These are phyloP conservation scores for Sinocyclocheilus rhinocerous DNA, from an alignment of 2,113 vertebrate genomes.

Conservation along the genomic window DNA sequence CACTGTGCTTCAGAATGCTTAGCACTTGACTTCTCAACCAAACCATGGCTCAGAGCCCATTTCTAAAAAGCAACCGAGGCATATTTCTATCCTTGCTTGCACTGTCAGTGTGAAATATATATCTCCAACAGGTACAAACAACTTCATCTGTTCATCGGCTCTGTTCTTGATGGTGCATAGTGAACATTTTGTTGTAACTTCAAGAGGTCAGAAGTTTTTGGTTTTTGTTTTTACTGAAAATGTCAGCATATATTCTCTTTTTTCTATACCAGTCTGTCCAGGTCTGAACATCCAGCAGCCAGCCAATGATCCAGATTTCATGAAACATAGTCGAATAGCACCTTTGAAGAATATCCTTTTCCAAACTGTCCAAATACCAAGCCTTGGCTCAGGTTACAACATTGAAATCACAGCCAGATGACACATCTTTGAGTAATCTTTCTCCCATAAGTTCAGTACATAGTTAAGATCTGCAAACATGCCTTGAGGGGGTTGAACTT, in stretches of 20 bases:
- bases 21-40: slow-evolving; percentile 36
- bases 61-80: slow-evolving; percentile 31
- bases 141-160: neutral
- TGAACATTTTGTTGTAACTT: neutral
- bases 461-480: slow-evolving; percentile 41
- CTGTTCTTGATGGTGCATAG: neutral
- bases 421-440: slow-evolving; percentile 32
- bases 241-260: too few species aligned
- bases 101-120: slow-evolving; percentile 4
- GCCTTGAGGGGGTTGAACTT: slow-evolving; percentile 30
- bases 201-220: neutral
- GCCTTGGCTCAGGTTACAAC: slow-evolving; percentile 28
- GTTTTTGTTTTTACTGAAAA: too few species aligned
- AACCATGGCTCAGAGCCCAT: slow-evolving; percentile 21
- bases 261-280: neutral
- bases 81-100: slow-evolving; percentile 22
- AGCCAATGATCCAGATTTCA: slow-evolving; percentile 30
- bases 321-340: slow-evolving; percentile 10
- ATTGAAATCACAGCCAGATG: slow-evolving; percentile 53
- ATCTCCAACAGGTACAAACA: neutral
- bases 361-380: slow-evolving; percentile 39
- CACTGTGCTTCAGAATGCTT: slow-evolving; percentile 47
- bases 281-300: slow-evolving; percentile 19
- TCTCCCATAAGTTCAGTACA: slow-evolving; percentile 28
- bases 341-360: slow-evolving; percentile 44